A percentile compares a stretch with the other conserved stretches of the same genome.
These are phyloP conservation scores for Drosophila falleni DNA, from an alignment of 2,888 invertebrate species.

Conservation along the genomic window DNA sequence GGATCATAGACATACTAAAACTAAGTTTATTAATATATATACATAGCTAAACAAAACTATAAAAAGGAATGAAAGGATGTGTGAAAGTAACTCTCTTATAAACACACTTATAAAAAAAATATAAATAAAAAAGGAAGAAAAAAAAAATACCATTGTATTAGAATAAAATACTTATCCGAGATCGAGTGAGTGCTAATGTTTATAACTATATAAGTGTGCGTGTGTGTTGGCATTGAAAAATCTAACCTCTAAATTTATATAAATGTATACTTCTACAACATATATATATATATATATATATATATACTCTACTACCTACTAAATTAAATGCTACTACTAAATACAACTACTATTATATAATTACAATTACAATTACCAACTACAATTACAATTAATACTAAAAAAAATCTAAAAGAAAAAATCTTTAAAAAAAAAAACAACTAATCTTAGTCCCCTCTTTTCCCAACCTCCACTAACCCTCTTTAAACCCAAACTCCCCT, in stretches of 20 bases:
- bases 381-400: constrained; percentile 45
- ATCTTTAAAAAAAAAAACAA: constrained; percentile 14
- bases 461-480: neutral
- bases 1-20: constrained; percentile 48
- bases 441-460: constrained; percentile 23
- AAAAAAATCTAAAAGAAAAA: constrained; percentile 3
- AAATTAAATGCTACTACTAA: constrained; percentile 49
- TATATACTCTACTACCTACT: constrained; percentile 70
- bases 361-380: constrained; percentile 51
- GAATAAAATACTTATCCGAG: constrained; percentile 25
- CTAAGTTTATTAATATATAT: constrained; percentile 33
- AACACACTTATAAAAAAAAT: neutral
- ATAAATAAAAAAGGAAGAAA: neutral
- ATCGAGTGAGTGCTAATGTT: constrained; percentile 47
- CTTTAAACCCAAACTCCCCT: neutral
- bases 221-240: constrained; percentile 11
- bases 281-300: constrained; percentile 38
- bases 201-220: constrained; percentile 31
- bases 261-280: constrained; percentile 61
- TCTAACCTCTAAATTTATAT: constrained; percentile 61
- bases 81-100: constrained; percentile 1
- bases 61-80: constrained; percentile 8
- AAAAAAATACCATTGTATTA: constrained; percentile 36
- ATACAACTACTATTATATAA: constrained; percentile 36
- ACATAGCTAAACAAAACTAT: constrained; percentile 34